Percentiles rank a stretch among this genome's conserved stretches.
Evolutionary conservation across 2,113 vertebrate genomes (phyloP).

Genomic region (Pedetes capensis): DNA sequence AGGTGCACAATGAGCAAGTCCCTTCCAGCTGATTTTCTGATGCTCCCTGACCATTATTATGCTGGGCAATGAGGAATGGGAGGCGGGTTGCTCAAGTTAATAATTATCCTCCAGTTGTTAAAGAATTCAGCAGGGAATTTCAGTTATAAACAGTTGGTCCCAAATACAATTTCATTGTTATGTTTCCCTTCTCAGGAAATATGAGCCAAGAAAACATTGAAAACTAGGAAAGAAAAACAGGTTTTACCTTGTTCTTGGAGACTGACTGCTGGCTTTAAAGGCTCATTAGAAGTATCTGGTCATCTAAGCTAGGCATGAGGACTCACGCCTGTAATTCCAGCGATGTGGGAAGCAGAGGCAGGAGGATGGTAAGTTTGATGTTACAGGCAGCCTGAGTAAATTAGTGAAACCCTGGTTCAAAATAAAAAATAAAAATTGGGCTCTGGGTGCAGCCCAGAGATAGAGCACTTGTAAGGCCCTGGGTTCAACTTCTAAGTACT

Average conservation of each 20-base stretch:
- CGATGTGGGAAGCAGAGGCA: no score
- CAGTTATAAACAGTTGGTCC: conserved; percentile 54
- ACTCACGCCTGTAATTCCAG: no score
- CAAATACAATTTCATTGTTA: conserved; percentile 45
- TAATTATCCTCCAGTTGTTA: conserved; percentile 18
- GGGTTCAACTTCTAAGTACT: no score
- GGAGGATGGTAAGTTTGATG: no score
- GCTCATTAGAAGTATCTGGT: conserved; percentile 42
- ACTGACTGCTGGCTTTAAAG: conserved; percentile 50
- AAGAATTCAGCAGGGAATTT: not conserved
- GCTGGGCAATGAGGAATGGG: not conserved
- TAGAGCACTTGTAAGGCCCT: no score
- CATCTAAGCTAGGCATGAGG: no score
- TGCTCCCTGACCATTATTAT: conserved; percentile 53
- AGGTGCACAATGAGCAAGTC: conserved; percentile 28
- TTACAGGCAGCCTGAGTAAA: no score
- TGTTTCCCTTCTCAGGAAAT: conserved; percentile 52
- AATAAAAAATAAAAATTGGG: no score
- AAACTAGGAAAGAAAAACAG: conserved; percentile 53
- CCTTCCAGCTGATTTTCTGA: conserved; percentile 51
- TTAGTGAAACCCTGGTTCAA: no score
- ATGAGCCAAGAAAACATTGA: conserved; percentile 47
- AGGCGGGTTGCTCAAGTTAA: not conserved
- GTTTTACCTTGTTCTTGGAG: conserved; percentile 37
- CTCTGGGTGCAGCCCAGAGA: no score